These are phyloP conservation scores for Coregonus clupeaformis DNA, from an alignment of 2,113 vertebrate species.

Conservation along the genomic window DNA sequence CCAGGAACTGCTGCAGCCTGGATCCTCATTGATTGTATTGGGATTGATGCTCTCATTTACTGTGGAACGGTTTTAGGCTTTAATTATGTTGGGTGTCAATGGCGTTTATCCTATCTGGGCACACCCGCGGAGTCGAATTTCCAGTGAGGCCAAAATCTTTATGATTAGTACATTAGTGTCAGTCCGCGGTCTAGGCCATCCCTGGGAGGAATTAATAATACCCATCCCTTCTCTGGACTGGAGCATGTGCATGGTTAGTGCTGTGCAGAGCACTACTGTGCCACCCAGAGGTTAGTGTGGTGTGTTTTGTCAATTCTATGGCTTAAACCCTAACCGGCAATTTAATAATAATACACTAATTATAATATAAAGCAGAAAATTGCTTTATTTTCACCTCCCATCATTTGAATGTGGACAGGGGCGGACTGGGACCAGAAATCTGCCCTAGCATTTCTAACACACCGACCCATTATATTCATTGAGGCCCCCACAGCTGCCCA, in stretches of 20 bases:
- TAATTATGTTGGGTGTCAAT: conserved; percentile 81
- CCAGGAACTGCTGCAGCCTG: neutral
- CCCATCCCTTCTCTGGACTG: neutral
- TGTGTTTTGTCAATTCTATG: neutral
- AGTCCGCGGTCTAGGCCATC: conserved; percentile 14
- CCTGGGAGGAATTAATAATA: neutral
- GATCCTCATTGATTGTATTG: conserved; percentile 75
- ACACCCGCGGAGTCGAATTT: conserved; percentile 45
- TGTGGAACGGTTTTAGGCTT: conserved; percentile 82
- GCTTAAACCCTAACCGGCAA: conserved; percentile 3
- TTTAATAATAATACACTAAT: too few relatives aligned
- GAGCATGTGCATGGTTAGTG: neutral
- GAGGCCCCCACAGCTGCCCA: too few relatives aligned
- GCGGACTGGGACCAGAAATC: too few relatives aligned
- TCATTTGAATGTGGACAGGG: too few relatives aligned
- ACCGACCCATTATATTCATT: too few relatives aligned
- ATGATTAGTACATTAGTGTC: conserved; percentile 51
- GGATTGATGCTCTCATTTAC: conserved; percentile 87
- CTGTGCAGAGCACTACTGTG: conserved; percentile 4
- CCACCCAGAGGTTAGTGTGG: conserved; percentile 40
- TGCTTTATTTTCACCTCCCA: too few relatives aligned
- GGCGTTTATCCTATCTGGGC: conserved; percentile 64
- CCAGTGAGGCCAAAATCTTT: conserved; percentile 45
- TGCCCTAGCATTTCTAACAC: too few relatives aligned
- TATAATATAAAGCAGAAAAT: neutral